Percentiles rank a stretch among this genome's conserved stretches.
phyloP scores from a whole-genome alignment of 2,888 invertebrate species.

The Lottia gigantea region DNA sequence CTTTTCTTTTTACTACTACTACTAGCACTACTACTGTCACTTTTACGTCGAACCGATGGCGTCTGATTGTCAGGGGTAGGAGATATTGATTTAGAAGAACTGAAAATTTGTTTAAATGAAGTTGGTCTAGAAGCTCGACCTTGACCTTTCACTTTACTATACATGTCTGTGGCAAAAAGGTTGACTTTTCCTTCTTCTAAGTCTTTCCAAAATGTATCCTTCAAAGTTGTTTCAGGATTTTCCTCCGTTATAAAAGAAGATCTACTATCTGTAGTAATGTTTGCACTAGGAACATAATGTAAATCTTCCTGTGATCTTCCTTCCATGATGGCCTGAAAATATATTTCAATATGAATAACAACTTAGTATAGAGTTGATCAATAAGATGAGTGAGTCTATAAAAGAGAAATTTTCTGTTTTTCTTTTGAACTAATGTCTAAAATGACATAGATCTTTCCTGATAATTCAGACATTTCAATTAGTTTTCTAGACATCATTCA shows the following conservation, averaged over 20 bases:
- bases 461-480: no score
- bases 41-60: neutral
- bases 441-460: no score
- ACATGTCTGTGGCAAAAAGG: constrained; percentile 65
- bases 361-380: no score
- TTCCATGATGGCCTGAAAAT: constrained; percentile 42
- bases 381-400: no score
- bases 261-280: constrained; percentile 16
- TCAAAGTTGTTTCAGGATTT: constrained; percentile 44
- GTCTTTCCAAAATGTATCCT: constrained; percentile 67
- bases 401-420: no score
- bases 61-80: neutral
- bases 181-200: constrained; percentile 65
- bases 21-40: constrained; percentile 4
- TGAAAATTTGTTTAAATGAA: constrained; percentile 30
- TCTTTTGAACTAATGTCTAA: no score
- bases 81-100: neutral
- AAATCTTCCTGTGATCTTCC: constrained; percentile 31
- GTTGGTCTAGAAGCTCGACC: constrained; percentile 46
- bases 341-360: neutral
- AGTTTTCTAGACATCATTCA: no score
- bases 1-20: constrained; percentile 19
- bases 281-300: constrained; percentile 19
- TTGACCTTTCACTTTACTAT: constrained; percentile 65
- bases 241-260: constrained; percentile 13